These are phyloP conservation scores for Pasiphila rectangulata DNA, from an alignment of 2,888 invertebrate genomes.

Conservation along the genomic window DNA sequence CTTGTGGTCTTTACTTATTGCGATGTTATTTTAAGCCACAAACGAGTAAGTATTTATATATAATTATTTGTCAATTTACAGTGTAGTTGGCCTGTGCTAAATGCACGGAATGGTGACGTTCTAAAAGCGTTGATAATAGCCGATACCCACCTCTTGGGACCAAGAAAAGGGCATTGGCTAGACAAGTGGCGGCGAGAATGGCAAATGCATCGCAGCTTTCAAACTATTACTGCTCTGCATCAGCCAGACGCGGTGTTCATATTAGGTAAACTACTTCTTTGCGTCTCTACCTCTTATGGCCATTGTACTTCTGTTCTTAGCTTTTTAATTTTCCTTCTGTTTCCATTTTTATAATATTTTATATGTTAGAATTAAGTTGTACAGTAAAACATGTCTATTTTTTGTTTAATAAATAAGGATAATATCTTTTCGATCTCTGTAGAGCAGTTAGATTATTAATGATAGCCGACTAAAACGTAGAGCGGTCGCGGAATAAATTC, in stretches of 20 bases:
- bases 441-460: no score
- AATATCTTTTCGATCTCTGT: no score
- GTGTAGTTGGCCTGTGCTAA: slow-evolving; percentile 87
- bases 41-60: not conserved
- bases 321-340: not conserved
- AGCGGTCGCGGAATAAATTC: no score
- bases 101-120: slow-evolving; percentile 50
- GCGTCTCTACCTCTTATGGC: no score
- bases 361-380: no score
- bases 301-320: no score
- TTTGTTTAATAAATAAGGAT: no score
- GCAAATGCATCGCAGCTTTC: slow-evolving; percentile 97
- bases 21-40: not conserved
- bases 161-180: slow-evolving; percentile 94
- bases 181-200: slow-evolving; percentile 97
- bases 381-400: no score
- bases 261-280: slow-evolving; percentile 86
- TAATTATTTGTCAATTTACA: slow-evolving; percentile 53
- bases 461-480: no score
- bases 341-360: no score
- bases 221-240: slow-evolving; percentile 89
- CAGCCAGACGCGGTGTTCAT: slow-evolving; percentile 94
- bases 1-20: not conserved
- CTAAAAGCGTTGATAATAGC: slow-evolving; percentile 90
- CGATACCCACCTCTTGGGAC: slow-evolving; percentile 95